phyloP scores from a whole-genome alignment of 2,797 vertebrate genomes.

The Artibeus jamaicensis region DNA sequence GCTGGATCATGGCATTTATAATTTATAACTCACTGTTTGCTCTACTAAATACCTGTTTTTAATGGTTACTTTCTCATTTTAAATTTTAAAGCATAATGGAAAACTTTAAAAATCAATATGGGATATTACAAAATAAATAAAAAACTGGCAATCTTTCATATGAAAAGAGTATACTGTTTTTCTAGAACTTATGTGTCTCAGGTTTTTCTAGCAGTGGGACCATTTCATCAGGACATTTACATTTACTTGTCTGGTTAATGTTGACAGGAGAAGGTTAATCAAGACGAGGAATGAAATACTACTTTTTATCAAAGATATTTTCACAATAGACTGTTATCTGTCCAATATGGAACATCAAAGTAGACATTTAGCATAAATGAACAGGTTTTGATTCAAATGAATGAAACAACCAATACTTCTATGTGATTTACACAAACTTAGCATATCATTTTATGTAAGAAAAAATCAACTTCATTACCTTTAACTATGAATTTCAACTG shows the following conservation, averaged over 20 bases:
- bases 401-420: neutral
- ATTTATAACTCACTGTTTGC: neutral
- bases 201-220: neutral
- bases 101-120: neutral
- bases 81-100: neutral
- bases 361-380: neutral
- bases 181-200: neutral
- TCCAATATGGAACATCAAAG: neutral
- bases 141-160: neutral
- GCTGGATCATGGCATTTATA: neutral
- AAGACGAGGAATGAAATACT: slow-evolving; percentile 21
- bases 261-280: neutral
- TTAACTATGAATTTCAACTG: neutral
- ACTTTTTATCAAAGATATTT: neutral
- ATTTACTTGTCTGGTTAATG: neutral
- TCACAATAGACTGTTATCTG: neutral
- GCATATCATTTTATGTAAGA: slow-evolving; percentile 42
- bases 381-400: neutral
- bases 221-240: neutral
- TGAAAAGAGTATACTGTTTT: neutral
- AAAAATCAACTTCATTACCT: neutral
- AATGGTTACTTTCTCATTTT: neutral
- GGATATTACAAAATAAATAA: neutral
- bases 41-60: neutral
- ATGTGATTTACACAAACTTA: neutral